Conservation (phyloP, 1,140 invertebrate genomes). For the Platorchestia sp. region DNA sequence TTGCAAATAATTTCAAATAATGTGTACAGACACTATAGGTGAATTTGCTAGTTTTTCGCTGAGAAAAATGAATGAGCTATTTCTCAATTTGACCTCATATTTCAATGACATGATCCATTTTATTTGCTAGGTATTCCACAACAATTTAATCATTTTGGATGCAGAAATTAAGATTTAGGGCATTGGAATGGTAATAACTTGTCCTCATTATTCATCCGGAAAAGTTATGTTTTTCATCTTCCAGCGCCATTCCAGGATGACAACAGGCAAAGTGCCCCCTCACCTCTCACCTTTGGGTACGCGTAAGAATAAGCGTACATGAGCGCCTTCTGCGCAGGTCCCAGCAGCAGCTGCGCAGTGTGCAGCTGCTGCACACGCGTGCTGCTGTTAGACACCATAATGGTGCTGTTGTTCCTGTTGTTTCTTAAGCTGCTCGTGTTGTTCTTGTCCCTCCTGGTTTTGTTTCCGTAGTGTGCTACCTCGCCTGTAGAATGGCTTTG, state of each 20-base stretch:
- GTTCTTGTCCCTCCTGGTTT: neutral
- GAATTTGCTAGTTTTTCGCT: no score
- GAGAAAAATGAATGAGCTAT: no score
- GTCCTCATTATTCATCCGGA: neutral
- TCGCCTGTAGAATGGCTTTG: neutral
- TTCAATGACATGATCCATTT: no score
- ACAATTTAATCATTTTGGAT: no score
- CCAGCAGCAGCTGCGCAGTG: constrained; percentile 14
- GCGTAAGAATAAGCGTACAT: constrained; percentile 16
- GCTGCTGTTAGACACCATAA: constrained; percentile 15
- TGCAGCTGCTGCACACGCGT: constrained; percentile 43
- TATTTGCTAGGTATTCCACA: no score
- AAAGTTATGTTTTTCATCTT: neutral
- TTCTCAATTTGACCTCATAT: no score
- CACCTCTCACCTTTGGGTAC: neutral
- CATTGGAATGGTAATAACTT: no score
- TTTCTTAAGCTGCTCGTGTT: neutral
- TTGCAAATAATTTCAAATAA: no score
- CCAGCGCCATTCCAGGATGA: neutral
- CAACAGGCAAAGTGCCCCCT: neutral
- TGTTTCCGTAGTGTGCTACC: neutral
- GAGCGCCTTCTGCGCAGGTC: neutral
- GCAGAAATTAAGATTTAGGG: no score
- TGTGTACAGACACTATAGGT: no score
- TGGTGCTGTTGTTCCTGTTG: neutral